phyloP scores from a whole-genome alignment of 2,113 vertebrate species.

The Psilopsiagon aurifrons region DNA sequence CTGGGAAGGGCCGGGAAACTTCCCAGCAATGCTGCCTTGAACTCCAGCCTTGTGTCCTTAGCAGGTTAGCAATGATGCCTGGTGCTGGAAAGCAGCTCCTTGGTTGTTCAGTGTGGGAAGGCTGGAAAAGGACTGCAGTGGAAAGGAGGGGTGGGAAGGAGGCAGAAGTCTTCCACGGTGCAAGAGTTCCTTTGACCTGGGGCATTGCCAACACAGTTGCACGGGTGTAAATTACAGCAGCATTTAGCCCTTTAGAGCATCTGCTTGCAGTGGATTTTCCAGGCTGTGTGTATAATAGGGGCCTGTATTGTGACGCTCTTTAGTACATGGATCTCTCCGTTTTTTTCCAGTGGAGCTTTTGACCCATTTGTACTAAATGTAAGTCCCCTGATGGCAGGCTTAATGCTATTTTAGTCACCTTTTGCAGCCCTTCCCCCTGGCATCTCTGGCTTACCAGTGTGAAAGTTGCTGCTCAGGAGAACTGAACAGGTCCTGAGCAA shows the following conservation, averaged over 20 bases:
- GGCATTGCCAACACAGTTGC: neutral
- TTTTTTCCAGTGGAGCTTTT: neutral
- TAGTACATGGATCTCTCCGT: rapidly evolving
- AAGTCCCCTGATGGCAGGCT: neutral
- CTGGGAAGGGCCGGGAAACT: neutral
- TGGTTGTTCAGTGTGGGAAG: neutral
- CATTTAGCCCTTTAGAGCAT: neutral
- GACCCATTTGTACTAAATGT: neutral
- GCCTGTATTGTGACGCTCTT: neutral
- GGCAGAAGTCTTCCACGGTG: neutral
- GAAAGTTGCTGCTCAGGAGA: neutral
- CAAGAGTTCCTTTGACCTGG: neutral
- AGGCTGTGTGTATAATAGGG: rapidly evolving
- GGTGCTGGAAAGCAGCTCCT: neutral
- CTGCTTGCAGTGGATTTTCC: neutral
- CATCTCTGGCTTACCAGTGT: neutral
- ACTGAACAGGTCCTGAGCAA: neutral
- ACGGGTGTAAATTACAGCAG: rapidly evolving
- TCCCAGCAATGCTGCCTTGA: neutral
- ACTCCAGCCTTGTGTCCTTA: neutral
- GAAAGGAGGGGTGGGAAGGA: neutral
- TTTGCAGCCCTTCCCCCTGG: neutral
- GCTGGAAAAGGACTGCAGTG: neutral
- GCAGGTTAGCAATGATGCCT: neutral
- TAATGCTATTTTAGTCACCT: neutral